Conservation (phyloP, 1,140 invertebrate species). For the Orius insidiosus region DNA sequence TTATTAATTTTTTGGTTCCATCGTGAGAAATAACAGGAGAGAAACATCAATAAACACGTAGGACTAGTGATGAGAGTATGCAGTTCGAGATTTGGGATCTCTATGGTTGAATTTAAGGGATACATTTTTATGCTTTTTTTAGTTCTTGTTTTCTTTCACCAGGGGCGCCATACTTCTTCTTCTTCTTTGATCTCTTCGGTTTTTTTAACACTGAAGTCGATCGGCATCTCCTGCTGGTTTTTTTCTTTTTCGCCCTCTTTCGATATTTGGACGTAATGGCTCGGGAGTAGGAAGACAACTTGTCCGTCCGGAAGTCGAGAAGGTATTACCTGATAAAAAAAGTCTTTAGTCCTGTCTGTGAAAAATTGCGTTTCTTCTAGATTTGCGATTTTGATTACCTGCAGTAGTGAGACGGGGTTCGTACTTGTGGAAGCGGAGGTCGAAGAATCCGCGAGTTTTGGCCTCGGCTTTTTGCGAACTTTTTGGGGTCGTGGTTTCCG, state of each 20-base stretch:
- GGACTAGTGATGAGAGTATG: no score
- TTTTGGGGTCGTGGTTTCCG: background rate
- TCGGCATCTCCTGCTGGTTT: slow-evolving; percentile 17
- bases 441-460: slow-evolving; percentile 28
- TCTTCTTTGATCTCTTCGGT: slow-evolving; percentile 14
- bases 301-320: slow-evolving; percentile 35
- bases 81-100: no score
- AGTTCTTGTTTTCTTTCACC: slow-evolving; percentile 15
- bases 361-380: no score
- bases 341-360: background rate
- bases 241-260: slow-evolving; percentile 22
- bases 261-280: slow-evolving; percentile 33
- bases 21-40: no score
- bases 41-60: no score
- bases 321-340: slow-evolving; percentile 33
- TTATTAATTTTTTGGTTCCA: no score
- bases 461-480: slow-evolving; percentile 1
- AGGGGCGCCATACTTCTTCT: slow-evolving; percentile 20
- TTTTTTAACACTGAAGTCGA: slow-evolving; percentile 21
- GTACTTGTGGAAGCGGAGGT: slow-evolving; percentile 8
- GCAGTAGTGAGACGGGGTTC: slow-evolving; percentile 11
- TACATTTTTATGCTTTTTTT: no score
- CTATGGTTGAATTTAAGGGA: no score
- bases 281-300: slow-evolving; percentile 35
- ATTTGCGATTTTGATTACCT: slow-evolving; percentile 7